Conservation (phyloP, 2,797 vertebrate species). For the Catostomus latipinnis region DNA sequence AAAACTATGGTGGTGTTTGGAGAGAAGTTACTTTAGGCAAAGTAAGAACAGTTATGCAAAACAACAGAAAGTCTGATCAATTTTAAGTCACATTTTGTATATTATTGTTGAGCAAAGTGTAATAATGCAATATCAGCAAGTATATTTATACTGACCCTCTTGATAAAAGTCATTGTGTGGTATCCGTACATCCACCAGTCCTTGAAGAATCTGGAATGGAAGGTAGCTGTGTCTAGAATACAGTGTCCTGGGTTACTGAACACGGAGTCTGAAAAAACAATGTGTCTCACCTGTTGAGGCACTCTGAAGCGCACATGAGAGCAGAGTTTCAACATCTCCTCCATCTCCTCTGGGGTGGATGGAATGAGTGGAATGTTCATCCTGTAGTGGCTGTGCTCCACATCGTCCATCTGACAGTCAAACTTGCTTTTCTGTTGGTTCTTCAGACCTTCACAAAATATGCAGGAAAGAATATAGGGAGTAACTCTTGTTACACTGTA, state of each 20-base stretch:
- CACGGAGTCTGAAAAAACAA: too few relatives aligned
- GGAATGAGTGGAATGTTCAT: conserved; percentile 90
- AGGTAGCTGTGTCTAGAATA: background rate
- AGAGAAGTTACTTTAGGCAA: background rate
- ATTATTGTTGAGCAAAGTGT: background rate
- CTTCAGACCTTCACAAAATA: conserved; percentile 79
- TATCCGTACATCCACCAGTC: conserved; percentile 76
- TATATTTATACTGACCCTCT: conserved; percentile 80
- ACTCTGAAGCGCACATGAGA: conserved; percentile 95
- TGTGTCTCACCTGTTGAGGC: conserved; percentile 82
- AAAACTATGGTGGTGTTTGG: background rate
- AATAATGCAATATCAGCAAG: background rate
- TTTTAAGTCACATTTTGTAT: background rate
- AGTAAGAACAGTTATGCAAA: background rate
- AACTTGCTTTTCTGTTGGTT: conserved; percentile 86
- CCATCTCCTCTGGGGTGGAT: conserved; percentile 92
- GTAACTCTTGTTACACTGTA: background rate
- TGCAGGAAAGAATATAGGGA: background rate
- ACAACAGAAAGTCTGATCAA: background rate
- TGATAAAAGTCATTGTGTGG: conserved; percentile 94
- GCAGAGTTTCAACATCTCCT: conserved; percentile 94
- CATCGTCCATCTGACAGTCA: conserved; percentile 81
- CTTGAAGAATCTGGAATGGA: conserved; percentile 78
- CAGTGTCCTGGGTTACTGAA: background rate
- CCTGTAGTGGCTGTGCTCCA: conserved; percentile 75